Percentiles rank a stretch among this genome's conserved stretches.
Evolutionary conservation across 2,113 vertebrate genomes (phyloP).

Genomic region (Callopanchax toddi): DNA sequence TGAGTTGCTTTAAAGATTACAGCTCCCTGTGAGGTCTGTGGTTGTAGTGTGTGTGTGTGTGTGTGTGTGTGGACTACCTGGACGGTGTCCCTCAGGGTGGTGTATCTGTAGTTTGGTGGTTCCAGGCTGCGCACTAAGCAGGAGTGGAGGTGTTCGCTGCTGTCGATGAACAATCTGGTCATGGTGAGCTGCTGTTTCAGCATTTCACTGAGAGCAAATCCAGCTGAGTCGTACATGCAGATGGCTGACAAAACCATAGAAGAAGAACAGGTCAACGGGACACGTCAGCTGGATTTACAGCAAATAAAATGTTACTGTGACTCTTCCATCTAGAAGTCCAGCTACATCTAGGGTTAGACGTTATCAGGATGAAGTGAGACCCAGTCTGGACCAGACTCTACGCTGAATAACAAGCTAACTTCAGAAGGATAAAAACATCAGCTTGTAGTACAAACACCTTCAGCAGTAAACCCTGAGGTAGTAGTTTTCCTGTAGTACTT

Average conservation of each 20-base stretch:
- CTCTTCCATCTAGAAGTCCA: too few relatives aligned
- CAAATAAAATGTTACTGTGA: too few relatives aligned
- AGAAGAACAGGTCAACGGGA: neutral
- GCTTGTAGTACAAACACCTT: too few relatives aligned
- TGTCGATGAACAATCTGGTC: slow-evolving; percentile 79
- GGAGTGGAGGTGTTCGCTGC: slow-evolving; percentile 75
- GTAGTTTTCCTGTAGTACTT: too few relatives aligned
- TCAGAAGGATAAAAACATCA: too few relatives aligned
- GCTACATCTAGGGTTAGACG: too few relatives aligned
- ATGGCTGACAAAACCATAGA: slow-evolving; percentile 78
- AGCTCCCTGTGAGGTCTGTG: too few relatives aligned
- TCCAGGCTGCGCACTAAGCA: slow-evolving; percentile 81
- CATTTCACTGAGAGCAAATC: slow-evolving; percentile 78
- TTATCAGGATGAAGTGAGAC: too few relatives aligned
- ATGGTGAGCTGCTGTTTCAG: slow-evolving; percentile 87
- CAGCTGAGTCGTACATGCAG: slow-evolving; percentile 76
- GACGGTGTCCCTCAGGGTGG: slow-evolving; percentile 86
- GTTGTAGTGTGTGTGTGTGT: neutral
- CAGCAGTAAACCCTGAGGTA: too few relatives aligned
- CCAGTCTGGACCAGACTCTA: too few relatives aligned
- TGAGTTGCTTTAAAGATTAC: too few relatives aligned
- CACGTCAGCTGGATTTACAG: neutral
- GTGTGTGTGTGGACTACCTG: slow-evolving; percentile 74
- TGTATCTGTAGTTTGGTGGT: slow-evolving; percentile 84
- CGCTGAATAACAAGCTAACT: too few relatives aligned